These are phyloP conservation scores for Lysandra bellargus DNA, from an alignment of 2,888 invertebrate species.

Conservation along the genomic window DNA sequence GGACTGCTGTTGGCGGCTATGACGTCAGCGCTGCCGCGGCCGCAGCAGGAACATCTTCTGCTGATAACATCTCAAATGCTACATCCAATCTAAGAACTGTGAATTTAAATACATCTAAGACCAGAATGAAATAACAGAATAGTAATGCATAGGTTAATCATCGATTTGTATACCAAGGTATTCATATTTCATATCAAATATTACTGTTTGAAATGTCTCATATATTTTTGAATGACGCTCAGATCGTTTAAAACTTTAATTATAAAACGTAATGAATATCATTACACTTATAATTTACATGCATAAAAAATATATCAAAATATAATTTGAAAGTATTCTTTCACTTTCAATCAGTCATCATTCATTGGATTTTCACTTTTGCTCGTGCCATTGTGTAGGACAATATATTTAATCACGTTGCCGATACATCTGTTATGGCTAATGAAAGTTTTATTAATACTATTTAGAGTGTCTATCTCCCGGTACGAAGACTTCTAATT, in stretches of 20 bases:
- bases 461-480: constrained; percentile 2
- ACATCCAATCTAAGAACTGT: background rate
- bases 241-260: background rate
- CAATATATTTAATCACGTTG: constrained; percentile 33
- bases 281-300: background rate
- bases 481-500: background rate
- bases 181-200: too few species aligned
- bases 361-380: constrained; percentile 49
- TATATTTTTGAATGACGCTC: too few species aligned
- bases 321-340: constrained; percentile 37
- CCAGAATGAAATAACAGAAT: too few species aligned
- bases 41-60: background rate
- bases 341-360: constrained; percentile 52
- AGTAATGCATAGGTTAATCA: too few species aligned
- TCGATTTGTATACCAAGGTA: too few species aligned
- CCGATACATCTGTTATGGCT: constrained; percentile 13
- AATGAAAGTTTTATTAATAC: constrained; percentile 8
- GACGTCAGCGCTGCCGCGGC: constrained; percentile 59
- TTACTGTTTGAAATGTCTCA: too few species aligned
- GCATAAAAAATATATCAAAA: background rate
- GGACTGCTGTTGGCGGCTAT: constrained; percentile 70
- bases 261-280: too few species aligned
- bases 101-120: too few species aligned
- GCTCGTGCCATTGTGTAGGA: constrained; percentile 45
- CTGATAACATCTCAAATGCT: background rate